Conservation (phyloP, 2,888 invertebrate genomes). For the Serrognathus titanus region DNA sequence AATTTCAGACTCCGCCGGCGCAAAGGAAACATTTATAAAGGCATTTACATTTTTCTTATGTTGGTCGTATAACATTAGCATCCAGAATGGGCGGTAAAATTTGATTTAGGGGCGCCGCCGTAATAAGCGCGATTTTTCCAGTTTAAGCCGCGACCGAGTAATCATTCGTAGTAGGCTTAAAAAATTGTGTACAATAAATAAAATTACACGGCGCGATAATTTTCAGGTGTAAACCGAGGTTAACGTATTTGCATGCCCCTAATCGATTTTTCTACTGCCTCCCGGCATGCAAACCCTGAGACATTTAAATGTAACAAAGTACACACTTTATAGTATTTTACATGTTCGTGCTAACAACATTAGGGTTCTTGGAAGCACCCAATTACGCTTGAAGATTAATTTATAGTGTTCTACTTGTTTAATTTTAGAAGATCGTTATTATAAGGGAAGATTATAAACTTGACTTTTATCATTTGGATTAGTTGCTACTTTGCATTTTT, state of each 20-base stretch:
- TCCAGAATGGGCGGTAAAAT: slow-evolving; percentile 25
- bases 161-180: not conserved
- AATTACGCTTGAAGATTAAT: slow-evolving; percentile 1
- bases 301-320: slow-evolving; percentile 3
- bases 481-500: too few species aligned
- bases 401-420: not conserved
- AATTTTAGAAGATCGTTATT: too few species aligned
- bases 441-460: too few species aligned
- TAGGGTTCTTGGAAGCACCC: not conserved
- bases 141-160: not conserved
- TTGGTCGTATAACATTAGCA: slow-evolving; percentile 33
- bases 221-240: slow-evolving; percentile 1
- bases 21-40: slow-evolving; percentile 38
- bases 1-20: slow-evolving; percentile 31
- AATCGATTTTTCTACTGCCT: slow-evolving; percentile 2
- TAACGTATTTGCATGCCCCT: not conserved
- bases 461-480: too few species aligned
- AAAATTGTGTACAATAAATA: not conserved
- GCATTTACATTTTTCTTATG: slow-evolving; percentile 35
- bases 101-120: slow-evolving; percentile 23
- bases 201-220: slow-evolving; percentile 2
- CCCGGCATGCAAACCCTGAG: not conserved
- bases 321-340: not conserved
- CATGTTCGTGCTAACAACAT: slow-evolving; percentile 1
- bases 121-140: not conserved